Base-by-base conservation (phyloP, 2,888 invertebrate genomes). In the Trissolcus japonicus region DNA sequence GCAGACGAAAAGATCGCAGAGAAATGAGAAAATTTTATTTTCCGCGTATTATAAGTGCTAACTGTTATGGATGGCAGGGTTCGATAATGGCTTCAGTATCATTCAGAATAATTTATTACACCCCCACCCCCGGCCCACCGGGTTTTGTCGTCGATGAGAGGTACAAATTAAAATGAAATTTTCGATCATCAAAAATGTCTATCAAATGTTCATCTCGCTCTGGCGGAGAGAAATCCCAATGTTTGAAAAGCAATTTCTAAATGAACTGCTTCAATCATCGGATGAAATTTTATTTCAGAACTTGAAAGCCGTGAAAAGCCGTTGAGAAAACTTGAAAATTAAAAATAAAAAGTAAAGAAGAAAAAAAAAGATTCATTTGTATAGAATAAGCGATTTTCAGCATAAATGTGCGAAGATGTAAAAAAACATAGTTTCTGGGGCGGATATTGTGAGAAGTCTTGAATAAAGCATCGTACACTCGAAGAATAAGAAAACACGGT, bases 61-160 rank as follows among this genome's bases (percentile, higher is more conserved):
- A 78, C 59, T 65, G 63, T 77, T 60, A 73, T 60, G 65, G 51
- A 68, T 65, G 51, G 73, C 63, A 61, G 66, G 46, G 56, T 56
- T 62, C 59, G 68, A 76, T 76, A 76, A 76, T 66, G 46, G 76
- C 61, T 76, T 68, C 35, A 67, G 62, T 74, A 67, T 74, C 74
- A 62, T 62, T 68, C 35, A 59, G 62, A 67, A 60, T 62, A 67
- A 74, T 53, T 56, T 21, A 66, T 57, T 72, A 48, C 63, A 21
- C 29, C 53, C 35, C 25, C 25, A 2, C 25, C 25, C 9, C n/a
- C n/a, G n/a, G n/a, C n/a, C n/a, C n/a, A n/a, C n/a, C 35, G 11
- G 35, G 35, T 35, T 35, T 35, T 35, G 35, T 35, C 35, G 35
- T 11, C 35, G 9, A 35, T 1, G 2, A 2, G 25, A 25, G 11